phyloP scores from a whole-genome alignment of 2,113 vertebrate species.

The Takifugu bimaculatus region DNA sequence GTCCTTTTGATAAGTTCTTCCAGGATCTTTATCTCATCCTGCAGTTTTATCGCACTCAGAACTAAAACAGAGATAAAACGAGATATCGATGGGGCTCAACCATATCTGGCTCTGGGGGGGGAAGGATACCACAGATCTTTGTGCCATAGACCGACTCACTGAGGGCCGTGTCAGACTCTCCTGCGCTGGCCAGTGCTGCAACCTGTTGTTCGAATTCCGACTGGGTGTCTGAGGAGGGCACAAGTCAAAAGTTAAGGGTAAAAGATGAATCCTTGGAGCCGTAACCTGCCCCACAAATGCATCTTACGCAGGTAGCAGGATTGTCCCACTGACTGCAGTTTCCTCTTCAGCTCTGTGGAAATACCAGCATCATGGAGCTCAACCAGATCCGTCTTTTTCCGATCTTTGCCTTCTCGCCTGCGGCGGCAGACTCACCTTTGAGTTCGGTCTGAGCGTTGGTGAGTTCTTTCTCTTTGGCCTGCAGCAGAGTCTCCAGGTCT shows the following conservation, averaged over 20 bases:
- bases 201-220: conserved; percentile 25
- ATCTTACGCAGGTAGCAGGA: conserved; percentile 11
- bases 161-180: conserved; percentile 7
- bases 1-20: conserved; percentile 2
- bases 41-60: conserved; percentile 29
- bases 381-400: neutral
- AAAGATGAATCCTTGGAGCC: neutral
- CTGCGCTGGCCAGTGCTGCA: conserved; percentile 10
- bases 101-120: neutral
- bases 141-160: conserved; percentile 14
- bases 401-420: too few relatives aligned
- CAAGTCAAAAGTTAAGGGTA: neutral
- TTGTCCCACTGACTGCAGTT: neutral
- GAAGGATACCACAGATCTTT: neutral
- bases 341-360: conserved; percentile 30
- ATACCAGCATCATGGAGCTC: neutral
- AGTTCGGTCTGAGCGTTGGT: conserved; percentile 28
- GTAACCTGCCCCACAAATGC: neutral
- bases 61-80: conserved; percentile 19
- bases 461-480: conserved; percentile 23
- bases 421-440: conserved; percentile 12
- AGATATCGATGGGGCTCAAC: neutral
- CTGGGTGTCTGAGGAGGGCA: conserved; percentile 20
- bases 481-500: conserved; percentile 18
- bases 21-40: conserved; percentile 26